A percentile compares a stretch with the other conserved stretches of the same genome.
These are phyloP conservation scores for Oreochromis mossambicus DNA, from an alignment of 2,797 vertebrate genomes.

Conservation along the genomic window DNA sequence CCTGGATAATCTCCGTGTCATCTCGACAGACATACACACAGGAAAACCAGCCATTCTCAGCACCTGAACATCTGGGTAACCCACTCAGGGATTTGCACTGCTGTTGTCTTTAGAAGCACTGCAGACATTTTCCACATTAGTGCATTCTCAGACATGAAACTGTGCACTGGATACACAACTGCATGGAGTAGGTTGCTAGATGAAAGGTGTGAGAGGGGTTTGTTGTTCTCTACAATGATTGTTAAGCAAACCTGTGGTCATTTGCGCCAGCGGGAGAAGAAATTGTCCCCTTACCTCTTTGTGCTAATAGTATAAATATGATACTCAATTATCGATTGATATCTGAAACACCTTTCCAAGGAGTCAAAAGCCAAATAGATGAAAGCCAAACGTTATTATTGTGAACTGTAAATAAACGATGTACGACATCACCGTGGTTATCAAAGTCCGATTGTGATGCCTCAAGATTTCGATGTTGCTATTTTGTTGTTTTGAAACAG, in stretches of 20 bases:
- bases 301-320: background rate
- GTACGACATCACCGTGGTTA: background rate
- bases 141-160: background rate
- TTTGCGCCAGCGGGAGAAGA: background rate
- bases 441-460: background rate
- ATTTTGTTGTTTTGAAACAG: background rate
- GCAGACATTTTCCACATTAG: background rate
- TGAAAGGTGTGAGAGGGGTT: constrained; percentile 1
- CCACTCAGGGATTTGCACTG: background rate
- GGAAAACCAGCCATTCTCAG: constrained; percentile 22
- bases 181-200: background rate
- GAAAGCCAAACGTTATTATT: background rate
- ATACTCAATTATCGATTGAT: background rate
- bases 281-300: background rate
- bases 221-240: constrained; percentile 26
- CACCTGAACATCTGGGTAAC: background rate
- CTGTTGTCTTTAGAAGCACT: background rate
- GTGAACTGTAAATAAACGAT: background rate
- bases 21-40: constrained; percentile 26
- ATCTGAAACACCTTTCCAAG: background rate
- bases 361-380: background rate
- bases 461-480: background rate
- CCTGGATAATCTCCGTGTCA: constrained; percentile 40
- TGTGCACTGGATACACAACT: background rate
- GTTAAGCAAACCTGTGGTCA: constrained; percentile 4